These are phyloP conservation scores for Schizothorax lantsangensis DNA, from an alignment of 2,797 vertebrate genomes.

Conservation along the genomic window DNA sequence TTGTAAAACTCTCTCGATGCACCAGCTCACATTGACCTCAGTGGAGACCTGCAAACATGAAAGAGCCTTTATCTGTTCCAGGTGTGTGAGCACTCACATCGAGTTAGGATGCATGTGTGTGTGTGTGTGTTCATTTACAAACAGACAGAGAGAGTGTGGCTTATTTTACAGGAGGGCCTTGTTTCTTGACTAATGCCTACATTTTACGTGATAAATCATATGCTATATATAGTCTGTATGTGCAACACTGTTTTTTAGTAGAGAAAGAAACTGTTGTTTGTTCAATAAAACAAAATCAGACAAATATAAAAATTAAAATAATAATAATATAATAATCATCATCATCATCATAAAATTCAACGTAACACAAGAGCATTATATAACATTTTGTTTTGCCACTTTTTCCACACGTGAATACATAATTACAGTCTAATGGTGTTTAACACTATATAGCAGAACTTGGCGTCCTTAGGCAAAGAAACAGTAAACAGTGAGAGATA, in stretches of 20 bases:
- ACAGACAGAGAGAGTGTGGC: constrained; percentile 56
- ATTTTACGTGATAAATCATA: neutral
- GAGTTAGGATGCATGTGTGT: constrained; percentile 26
- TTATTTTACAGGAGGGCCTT: constrained; percentile 1
- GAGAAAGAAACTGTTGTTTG: neutral
- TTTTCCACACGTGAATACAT: neutral
- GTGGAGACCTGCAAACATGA: constrained; percentile 79
- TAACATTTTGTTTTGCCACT: neutral
- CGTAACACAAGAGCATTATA: neutral
- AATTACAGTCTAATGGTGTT: neutral
- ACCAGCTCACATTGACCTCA: constrained; percentile 78
- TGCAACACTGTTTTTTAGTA: neutral
- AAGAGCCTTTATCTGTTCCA: constrained; percentile 83
- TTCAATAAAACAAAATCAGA: neutral
- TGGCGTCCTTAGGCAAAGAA: neutral
- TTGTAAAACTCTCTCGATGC: constrained; percentile 79
- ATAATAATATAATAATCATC: neutral
- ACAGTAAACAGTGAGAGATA: neutral
- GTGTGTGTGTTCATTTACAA: constrained; percentile 51
- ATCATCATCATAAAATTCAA: neutral
- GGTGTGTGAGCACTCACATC: constrained; percentile 76
- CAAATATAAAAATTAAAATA: neutral
- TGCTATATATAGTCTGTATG: neutral
- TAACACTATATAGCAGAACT: neutral
- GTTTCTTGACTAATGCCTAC: constrained; percentile 1